Base-by-base conservation (phyloP, 2,888 invertebrate species). In the Brachycybe producta region DNA sequence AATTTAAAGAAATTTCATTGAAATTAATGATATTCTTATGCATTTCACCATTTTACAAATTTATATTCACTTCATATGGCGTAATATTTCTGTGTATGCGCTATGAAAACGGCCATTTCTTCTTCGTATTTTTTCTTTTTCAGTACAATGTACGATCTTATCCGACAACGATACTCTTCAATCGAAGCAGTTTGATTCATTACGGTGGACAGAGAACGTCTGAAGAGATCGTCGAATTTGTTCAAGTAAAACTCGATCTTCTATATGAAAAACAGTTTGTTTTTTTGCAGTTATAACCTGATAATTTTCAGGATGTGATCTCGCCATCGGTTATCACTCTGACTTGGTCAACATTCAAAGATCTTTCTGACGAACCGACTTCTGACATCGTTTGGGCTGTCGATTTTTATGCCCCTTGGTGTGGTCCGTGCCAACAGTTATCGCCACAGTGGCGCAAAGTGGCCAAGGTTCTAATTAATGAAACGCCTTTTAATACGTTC, bases 331-430 rank as follows among this genome's bases (percentile, higher is more conserved):
- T 82, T 1, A 64, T 75, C 26, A 65, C 65, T 35, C 66, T 84
- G 49, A 73, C 71, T 42, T 67, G 69, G 11, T 64, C 68, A 21
- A 69, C 68, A 39, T 82, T 80, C 61, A 64, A 73, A 36, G 58
- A 66, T 19, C 63, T 61, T 19, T 70, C 83, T 27, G 64, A 67
- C 13, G 65, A 71, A 24, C 76, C 78, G 59, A 67, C 69, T 1
- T 60, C 62, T 7, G 68, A 72, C 41, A 73, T 75, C 52, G 64
- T 80, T 3, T 82, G 80, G 79, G 62, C 79, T 23, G 75, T 83
- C 2, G 80, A 81, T 66, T 83, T 76, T 65, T 82, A 72, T 63
- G 80, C 79, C 11, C 78, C 80, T 1, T 82, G 81, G 81, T 84
- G 83, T 67, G 77, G 76, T 2, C 81, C 81, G 1, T 84, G 83